Evolutionary conservation across 2,888 invertebrate genomes (phyloP).

Genomic region (Melipona bicolor): DNA sequence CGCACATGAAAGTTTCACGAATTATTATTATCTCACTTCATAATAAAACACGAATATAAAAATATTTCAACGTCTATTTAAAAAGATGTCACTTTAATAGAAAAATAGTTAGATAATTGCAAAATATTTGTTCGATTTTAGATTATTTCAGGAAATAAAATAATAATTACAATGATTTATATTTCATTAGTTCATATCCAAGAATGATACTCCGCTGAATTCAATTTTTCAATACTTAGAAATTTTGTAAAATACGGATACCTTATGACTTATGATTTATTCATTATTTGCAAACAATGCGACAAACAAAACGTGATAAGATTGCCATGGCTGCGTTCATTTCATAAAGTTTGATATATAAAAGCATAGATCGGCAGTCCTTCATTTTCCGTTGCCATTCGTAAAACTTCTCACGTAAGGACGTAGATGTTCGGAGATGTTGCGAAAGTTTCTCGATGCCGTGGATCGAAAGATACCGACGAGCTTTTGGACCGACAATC

Average conservation of each 20-base stretch:
- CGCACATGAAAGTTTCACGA: background rate
- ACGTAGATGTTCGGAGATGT: slow-evolving; percentile 38
- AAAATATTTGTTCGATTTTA: background rate
- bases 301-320: slow-evolving; percentile 18
- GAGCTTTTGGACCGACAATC: slow-evolving; percentile 11
- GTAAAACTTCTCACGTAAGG: slow-evolving; percentile 53
- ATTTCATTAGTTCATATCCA: background rate
- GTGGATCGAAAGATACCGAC: slow-evolving; percentile 32
- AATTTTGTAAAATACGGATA: background rate
- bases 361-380: slow-evolving; percentile 21
- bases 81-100: fast-evolving
- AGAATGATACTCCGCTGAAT: background rate
- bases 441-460: slow-evolving; percentile 45
- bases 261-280: slow-evolving; percentile 3
- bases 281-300: background rate
- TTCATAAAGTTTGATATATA: slow-evolving; percentile 28
- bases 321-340: background rate
- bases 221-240: background rate
- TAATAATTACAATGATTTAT: background rate
- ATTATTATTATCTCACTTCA: background rate
- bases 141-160: background rate
- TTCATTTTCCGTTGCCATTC: slow-evolving; percentile 40
- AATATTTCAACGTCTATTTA: background rate
- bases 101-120: background rate
- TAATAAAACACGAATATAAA: background rate